phyloP scores from a whole-genome alignment of 2,113 vertebrate genomes.

The Actenoides lindsayi region DNA sequence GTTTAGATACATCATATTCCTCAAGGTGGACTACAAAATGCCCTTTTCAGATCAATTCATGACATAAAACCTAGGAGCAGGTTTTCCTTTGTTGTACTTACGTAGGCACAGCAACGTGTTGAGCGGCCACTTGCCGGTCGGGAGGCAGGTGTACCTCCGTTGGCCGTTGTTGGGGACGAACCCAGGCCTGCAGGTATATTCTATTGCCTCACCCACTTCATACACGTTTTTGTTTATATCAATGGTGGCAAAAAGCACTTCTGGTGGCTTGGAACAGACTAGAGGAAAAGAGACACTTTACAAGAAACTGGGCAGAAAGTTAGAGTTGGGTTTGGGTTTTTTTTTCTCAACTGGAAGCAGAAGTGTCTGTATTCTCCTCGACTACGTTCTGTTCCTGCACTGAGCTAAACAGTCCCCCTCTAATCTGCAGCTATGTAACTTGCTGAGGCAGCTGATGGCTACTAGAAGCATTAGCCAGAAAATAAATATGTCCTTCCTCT shows the following conservation, averaged over 20 bases:
- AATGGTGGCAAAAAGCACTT: slow-evolving; percentile 57
- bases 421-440: accelerated
- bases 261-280: slow-evolving; percentile 82
- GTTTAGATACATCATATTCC: accelerated
- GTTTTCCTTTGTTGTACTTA: slow-evolving; percentile 67
- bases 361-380: accelerated
- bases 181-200: slow-evolving; percentile 77
- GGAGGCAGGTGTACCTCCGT: slow-evolving; percentile 76
- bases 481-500: background rate
- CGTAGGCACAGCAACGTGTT: slow-evolving; percentile 79
- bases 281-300: slow-evolving; percentile 2
- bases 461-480: background rate
- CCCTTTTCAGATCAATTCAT: accelerated
- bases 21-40: accelerated
- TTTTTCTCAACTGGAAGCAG: background rate
- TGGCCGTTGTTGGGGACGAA: slow-evolving; percentile 66
- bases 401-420: background rate
- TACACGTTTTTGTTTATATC: slow-evolving; percentile 71
- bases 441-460: background rate
- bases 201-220: slow-evolving; percentile 70
- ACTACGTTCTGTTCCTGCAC: accelerated
- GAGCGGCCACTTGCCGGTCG: slow-evolving; percentile 76
- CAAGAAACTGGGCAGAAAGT: background rate
- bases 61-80: background rate
- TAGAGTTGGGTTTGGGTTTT: background rate